phyloP scores from a whole-genome alignment of 2,113 vertebrate genomes.

The Collichthys lucidus region DNA sequence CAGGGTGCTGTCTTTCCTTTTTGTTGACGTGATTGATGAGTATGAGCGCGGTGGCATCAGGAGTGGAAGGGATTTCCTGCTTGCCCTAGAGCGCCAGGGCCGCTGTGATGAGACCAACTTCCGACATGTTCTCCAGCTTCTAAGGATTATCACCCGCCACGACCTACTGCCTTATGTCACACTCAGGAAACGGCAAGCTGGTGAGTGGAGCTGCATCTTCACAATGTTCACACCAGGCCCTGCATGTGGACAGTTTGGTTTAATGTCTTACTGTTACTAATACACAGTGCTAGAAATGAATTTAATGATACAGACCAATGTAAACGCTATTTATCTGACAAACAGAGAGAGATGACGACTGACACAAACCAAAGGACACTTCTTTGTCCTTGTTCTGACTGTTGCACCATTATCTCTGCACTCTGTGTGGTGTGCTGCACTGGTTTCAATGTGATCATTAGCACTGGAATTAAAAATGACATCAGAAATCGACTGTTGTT shows the following conservation, averaged over 20 bases:
- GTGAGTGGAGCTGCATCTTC: conserved; percentile 75
- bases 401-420: neutral
- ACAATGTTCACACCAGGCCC: neutral
- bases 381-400: too few relatives aligned
- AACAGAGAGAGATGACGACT: too few relatives aligned
- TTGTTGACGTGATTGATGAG: conserved; percentile 96
- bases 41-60: conserved; percentile 94
- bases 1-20: conserved; percentile 95
- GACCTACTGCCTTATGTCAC: conserved; percentile 96
- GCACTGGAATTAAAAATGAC: neutral
- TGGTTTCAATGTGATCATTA: neutral
- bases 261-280: too few relatives aligned
- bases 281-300: too few relatives aligned
- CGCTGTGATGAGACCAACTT: conserved; percentile 97
- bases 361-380: too few relatives aligned
- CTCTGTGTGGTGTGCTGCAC: neutral
- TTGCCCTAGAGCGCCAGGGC: conserved; percentile 95
- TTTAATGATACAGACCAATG: too few relatives aligned
- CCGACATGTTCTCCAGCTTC: conserved; percentile 93
- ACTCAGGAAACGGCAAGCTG: conserved; percentile 90
- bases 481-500: conserved; percentile 13
- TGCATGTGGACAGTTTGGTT: too few relatives aligned
- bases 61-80: conserved; percentile 92
- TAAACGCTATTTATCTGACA: too few relatives aligned
- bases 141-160: conserved; percentile 95